Evolutionary conservation across 2,888 invertebrate genomes (phyloP).

Genomic region (Oligia strigilis): DNA sequence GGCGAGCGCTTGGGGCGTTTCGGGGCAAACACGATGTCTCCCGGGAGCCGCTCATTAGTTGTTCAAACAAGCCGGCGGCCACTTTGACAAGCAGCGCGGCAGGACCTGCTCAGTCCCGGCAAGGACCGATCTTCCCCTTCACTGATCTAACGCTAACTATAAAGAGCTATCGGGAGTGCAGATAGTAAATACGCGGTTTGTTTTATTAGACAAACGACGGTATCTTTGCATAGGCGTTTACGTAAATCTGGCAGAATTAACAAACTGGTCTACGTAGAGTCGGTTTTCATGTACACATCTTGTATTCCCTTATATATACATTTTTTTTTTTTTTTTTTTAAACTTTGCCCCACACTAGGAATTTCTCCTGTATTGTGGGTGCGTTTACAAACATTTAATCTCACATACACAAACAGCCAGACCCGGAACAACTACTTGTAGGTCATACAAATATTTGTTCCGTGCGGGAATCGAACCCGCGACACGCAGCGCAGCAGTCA

Average conservation of each 20-base stretch:
- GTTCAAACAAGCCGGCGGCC: conserved; percentile 89
- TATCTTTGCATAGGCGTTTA: conserved; percentile 67
- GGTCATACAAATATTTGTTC: no score
- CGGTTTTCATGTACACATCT: background rate
- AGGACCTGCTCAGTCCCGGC: conserved; percentile 78
- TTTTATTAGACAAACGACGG: conserved; percentile 74
- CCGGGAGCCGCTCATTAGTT: conserved; percentile 90
- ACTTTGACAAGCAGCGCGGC: conserved; percentile 88
- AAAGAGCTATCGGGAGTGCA: conserved; percentile 82
- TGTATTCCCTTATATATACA: conserved; percentile 1
- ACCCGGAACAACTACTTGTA: no score
- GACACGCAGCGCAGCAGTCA: no score
- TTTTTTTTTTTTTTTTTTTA: no score
- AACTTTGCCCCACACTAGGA: no score
- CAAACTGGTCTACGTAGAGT: conserved; percentile 39
- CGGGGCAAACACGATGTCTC: conserved; percentile 88
- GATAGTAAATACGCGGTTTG: conserved; percentile 82
- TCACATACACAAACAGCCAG: no score
- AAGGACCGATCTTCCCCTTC: conserved; percentile 84
- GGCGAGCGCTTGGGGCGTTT: conserved; percentile 77
- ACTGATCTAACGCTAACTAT: conserved; percentile 84
- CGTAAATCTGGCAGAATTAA: conserved; percentile 56
- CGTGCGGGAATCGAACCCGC: no score
- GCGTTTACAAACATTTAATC: no score
- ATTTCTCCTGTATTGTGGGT: no score